Percentiles rank a stretch among this genome's conserved stretches.
phyloP scores from a whole-genome alignment of 2,797 vertebrate genomes.

The Premnoplex brunnescens region DNA sequence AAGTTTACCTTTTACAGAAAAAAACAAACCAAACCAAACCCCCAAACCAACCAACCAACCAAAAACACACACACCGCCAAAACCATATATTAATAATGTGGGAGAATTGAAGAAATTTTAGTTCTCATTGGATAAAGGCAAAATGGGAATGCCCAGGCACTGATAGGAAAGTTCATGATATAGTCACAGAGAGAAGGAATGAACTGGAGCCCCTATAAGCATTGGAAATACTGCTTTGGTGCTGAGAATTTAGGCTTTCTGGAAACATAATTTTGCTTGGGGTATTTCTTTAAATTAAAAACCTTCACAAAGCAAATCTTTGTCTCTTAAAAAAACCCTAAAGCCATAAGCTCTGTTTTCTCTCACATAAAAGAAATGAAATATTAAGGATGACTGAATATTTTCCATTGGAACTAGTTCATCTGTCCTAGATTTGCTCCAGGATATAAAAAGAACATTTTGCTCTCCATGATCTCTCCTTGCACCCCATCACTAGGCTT shows the following conservation, averaged over 20 bases:
- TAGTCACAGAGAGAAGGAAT: background rate
- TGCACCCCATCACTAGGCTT: background rate
- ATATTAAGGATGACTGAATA: background rate
- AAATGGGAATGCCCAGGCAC: background rate
- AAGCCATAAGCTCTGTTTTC: background rate
- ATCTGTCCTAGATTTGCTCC: background rate
- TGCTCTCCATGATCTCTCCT: background rate
- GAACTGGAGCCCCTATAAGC: background rate
- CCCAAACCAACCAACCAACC: too few relatives aligned
- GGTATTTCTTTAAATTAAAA: background rate
- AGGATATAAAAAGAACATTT: background rate
- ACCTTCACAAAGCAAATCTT: background rate
- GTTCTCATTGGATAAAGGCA: background rate
- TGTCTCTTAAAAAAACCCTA: background rate
- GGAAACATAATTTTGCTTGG: background rate
- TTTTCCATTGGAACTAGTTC: background rate
- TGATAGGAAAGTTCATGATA: background rate
- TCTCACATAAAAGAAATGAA: background rate
- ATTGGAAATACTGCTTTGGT: background rate
- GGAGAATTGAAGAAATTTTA: background rate
- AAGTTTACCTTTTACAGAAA: background rate
- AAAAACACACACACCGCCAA: too few relatives aligned
- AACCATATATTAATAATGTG: background rate
- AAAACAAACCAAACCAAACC: too few relatives aligned
- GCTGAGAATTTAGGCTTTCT: background rate